phyloP scores from a whole-genome alignment of 2,888 invertebrate genomes.

The Leptopterna dolabrata region DNA sequence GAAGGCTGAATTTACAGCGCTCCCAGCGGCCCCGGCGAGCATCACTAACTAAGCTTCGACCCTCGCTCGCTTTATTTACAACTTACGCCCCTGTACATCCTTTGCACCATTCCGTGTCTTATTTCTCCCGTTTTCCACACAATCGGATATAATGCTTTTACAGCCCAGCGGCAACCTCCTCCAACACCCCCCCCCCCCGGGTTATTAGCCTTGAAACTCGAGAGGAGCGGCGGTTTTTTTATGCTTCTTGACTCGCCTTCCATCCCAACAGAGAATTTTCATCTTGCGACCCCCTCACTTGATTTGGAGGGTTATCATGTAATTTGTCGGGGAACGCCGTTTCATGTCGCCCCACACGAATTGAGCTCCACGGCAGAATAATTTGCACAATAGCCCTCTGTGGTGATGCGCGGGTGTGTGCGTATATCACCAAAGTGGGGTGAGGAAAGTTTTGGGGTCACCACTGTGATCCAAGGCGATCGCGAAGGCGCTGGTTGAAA shows the following conservation, averaged over 20 bases:
- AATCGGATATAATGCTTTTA: conserved; percentile 13
- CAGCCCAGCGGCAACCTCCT: background rate
- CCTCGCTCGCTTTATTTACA: conserved; percentile 16
- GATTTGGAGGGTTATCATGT: background rate
- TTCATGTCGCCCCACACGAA: background rate
- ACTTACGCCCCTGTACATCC: background rate
- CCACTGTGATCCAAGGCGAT: too few relatives aligned
- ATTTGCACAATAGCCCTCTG: too few relatives aligned
- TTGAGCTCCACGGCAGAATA: too few relatives aligned
- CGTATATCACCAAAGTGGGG: too few relatives aligned
- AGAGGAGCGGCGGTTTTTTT: background rate
- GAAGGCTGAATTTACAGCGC: conserved; percentile 22
- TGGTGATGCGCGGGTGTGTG: too few relatives aligned
- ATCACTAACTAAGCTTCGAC: conserved; percentile 12
- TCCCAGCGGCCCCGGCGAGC: conserved; percentile 1
- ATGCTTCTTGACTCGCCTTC: background rate
- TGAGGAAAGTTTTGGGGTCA: too few relatives aligned
- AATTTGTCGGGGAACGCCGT: background rate
- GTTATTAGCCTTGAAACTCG: background rate
- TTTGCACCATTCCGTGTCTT: background rate
- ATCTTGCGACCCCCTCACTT: background rate
- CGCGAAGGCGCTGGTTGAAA: too few relatives aligned
- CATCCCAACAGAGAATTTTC: background rate
- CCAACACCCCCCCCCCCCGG: background rate
- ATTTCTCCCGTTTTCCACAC: conserved; percentile 6